A percentile compares a stretch with the other conserved stretches of the same genome.
These are phyloP conservation scores for Conger conger DNA, from an alignment of 2,113 vertebrate genomes.

Conservation along the genomic window DNA sequence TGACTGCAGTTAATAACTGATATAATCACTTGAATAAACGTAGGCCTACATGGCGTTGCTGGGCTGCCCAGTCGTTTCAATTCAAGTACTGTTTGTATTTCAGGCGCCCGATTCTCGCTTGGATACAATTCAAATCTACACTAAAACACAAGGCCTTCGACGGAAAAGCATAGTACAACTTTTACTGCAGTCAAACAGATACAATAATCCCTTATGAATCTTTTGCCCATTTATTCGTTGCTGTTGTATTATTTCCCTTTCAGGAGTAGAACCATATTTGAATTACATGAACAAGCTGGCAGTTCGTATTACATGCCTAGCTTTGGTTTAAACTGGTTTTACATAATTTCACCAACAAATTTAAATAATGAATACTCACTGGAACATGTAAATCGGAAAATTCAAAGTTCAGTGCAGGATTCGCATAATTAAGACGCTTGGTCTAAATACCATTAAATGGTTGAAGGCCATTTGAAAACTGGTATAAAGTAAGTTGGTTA, in stretches of 20 bases:
- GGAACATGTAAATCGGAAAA: slow-evolving; percentile 71
- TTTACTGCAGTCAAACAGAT: background rate
- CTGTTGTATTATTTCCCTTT: slow-evolving; percentile 68
- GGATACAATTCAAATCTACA: background rate
- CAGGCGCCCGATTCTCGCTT: slow-evolving; percentile 40
- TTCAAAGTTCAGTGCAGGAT: slow-evolving; percentile 73
- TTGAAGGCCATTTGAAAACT: background rate
- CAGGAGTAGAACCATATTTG: slow-evolving; percentile 63
- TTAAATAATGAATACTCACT: slow-evolving; percentile 80
- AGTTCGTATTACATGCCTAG: slow-evolving; percentile 72
- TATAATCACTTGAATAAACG: slow-evolving; percentile 56
- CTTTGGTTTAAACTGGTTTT: slow-evolving; percentile 75
- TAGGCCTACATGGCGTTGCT: slow-evolving; percentile 52
- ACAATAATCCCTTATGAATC: slow-evolving; percentile 62
- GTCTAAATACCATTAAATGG: background rate
- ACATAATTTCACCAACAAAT: slow-evolving; percentile 73
- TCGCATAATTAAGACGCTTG: slow-evolving; percentile 66
- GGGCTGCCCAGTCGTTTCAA: background rate
- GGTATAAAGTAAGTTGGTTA: too few relatives aligned
- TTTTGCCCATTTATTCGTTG: slow-evolving; percentile 62
- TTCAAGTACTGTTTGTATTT: slow-evolving; percentile 52
- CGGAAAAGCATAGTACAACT: background rate
- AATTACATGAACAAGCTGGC: slow-evolving; percentile 77
- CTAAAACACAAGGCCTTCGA: background rate
- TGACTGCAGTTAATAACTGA: slow-evolving; percentile 65